These are phyloP conservation scores for Alces alces DNA, from an alignment of 2,113 vertebrate genomes.

Conservation along the genomic window DNA sequence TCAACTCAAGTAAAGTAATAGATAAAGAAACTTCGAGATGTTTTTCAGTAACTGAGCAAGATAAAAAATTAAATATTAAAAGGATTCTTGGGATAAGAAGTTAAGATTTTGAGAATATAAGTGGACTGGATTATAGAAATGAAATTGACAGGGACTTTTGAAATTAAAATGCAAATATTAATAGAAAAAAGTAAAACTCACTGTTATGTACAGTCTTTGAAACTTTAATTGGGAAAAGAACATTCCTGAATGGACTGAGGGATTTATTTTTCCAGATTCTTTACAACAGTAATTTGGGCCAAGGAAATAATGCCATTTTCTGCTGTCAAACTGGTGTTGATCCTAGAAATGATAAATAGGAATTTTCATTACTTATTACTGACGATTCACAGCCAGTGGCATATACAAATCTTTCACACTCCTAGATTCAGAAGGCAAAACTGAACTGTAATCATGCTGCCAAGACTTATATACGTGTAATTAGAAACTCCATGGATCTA, in stretches of 20 bases:
- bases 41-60: slow-evolving; percentile 68
- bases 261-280: slow-evolving; percentile 66
- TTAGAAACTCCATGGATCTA: not conserved
- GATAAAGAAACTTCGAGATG: slow-evolving; percentile 63
- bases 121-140: slow-evolving; percentile 56
- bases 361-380: not conserved
- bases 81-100: slow-evolving; percentile 49
- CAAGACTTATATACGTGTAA: not conserved
- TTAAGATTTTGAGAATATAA: slow-evolving; percentile 71
- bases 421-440: not conserved
- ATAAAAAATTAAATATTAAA: slow-evolving; percentile 77
- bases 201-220: slow-evolving; percentile 49
- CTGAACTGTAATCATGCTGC: not conserved
- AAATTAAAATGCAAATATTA: slow-evolving; percentile 75
- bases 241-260: slow-evolving; percentile 60
- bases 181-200: slow-evolving; percentile 64
- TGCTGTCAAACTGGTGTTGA: not conserved
- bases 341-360: not conserved
- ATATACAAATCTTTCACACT: not conserved
- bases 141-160: slow-evolving; percentile 67
- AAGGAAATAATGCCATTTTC: slow-evolving; percentile 47
- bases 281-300: slow-evolving; percentile 7
- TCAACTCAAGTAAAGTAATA: slow-evolving; percentile 24
- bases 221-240: slow-evolving; percentile 61
- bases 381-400: not conserved